Base-by-base conservation (phyloP, 2,113 vertebrate genomes). In the Tupaia tana region DNA sequence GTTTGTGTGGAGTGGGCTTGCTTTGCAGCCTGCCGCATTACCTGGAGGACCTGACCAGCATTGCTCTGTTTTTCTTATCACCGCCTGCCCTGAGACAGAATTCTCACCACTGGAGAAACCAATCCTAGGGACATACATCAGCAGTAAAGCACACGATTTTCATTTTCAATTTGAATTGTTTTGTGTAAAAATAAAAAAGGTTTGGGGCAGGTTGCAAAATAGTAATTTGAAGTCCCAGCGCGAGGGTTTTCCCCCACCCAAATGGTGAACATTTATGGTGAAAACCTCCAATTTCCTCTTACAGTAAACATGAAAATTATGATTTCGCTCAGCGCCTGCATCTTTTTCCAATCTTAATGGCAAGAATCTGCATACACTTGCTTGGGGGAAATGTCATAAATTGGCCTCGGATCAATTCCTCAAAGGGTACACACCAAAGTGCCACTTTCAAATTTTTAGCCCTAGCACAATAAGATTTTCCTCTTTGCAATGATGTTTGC, bases 371-470 rank as follows among this genome's bases (percentile, higher is more conserved):
- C 95, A 95, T 96, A 89, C 67, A 97, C 97, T 97, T 96, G 87
- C 96, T 96, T 86, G 97, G 97, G 97, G 97, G 96, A 98, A 98
- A 98, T 96, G 97, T 96, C 94, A 31, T 97, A 97, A 58, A 94
- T 98, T 98, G 96, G 93, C 97, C 94, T 95, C 96, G 34, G 96
- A 93, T 74, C 97, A 97, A 97, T 98, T 98, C 98, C 98, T 98
- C 93, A 97, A 98, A 98, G 97, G 95, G 96, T 86, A 90, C 58
- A 94, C 98, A 96, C 94, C 97, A 92, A 97, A 97, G 95, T 89
- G 94, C 93, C 94, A 97, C 89, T 97, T 96, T 81, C 97, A 95
- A 18, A 93, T 93, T 64, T 98, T 96, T 96, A 97, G 97, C 96
- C 97, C 94, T 95, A 15, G 61, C 59, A 90, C 98, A 92, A 71